Percentiles rank a stretch among this genome's conserved stretches.
Evolutionary conservation across 2,797 vertebrate species (phyloP).

Genomic region (Glyptemys insculpta): DNA sequence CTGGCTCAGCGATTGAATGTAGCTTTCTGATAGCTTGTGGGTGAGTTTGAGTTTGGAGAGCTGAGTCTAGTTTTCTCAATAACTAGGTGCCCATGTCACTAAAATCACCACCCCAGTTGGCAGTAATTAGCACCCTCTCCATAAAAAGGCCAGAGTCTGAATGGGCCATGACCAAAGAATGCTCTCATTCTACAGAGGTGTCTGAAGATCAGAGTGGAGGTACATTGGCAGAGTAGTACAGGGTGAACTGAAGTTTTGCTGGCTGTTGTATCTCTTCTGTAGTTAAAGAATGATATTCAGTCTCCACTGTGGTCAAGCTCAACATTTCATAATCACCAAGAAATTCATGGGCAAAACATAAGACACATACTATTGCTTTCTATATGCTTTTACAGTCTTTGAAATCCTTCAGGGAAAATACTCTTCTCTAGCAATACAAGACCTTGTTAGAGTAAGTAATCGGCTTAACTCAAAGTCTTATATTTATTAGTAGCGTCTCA

Average conservation of each 20-base stretch:
- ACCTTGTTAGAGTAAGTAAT: not conserved
- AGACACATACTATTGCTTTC: not conserved
- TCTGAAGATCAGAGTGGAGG: not conserved
- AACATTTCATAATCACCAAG: not conserved
- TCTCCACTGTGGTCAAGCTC: not conserved
- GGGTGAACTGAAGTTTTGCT: conserved; percentile 9
- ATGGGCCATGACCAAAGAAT: fast-evolving
- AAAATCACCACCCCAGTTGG: not conserved
- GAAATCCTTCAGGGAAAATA: not conserved
- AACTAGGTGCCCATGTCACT: conserved; percentile 11
- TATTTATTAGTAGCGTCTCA: conserved; percentile 20
- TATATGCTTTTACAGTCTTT: conserved; percentile 6
- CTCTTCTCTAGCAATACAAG: conserved; percentile 8
- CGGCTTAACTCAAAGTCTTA: not conserved
- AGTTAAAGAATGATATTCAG: not conserved
- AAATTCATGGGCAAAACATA: not conserved
- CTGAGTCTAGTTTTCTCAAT: not conserved
- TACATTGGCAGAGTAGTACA: fast-evolving
- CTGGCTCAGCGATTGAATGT: not conserved
- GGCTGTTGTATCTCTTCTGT: not conserved
- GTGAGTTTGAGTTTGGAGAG: not conserved
- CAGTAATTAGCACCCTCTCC: conserved; percentile 33
- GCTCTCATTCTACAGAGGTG: not conserved
- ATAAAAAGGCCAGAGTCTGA: conserved; percentile 45
- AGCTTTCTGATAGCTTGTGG: fast-evolving